Evolutionary conservation across 2,888 invertebrate species (phyloP), one percentile per base, ranked within the genome.

Genomic region (Drosophila diplacantha): DNA sequence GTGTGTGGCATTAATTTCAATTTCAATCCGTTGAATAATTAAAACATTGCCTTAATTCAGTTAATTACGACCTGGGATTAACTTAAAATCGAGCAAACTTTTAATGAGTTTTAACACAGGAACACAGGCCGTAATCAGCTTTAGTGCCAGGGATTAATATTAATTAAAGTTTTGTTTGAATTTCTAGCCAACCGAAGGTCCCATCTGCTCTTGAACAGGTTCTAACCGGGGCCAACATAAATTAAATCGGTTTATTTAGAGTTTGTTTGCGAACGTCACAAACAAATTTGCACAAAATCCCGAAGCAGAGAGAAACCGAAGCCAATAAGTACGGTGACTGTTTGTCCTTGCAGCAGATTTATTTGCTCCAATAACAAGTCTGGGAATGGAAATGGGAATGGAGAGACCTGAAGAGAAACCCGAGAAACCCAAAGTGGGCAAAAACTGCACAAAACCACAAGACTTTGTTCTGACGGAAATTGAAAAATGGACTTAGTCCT

Each of bases 111-210:
- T 38, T 5, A 18, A 14, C 29, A 22, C 60, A 14, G 52, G 31
- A 20, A 8, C 14, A 51, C 34, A 47, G 29, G 39, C 62, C 62
- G 54, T 81, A 71, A 79, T 61, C 80, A 53, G 69, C 44, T 67
- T 66, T 31, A 55, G 56, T 54, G 32, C 29, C 8, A 7, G 6
- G 60, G 71, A 43, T 72, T 72, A 72, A 72, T 74, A 82, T 82
- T 82, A 80, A 77, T 80, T 80, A 80, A 82, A 77, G 75, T 80
- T 74, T 46, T 77, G 70, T 80, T 72, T 77, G 78, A 74, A 72
- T 80, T 80, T 41, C 63, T 29, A 4, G 50, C n/a, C 32, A 9
- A 9, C 35, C 16, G n/a, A 3, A 6, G 8, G 22, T 20, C 29
- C 18, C 58, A 59, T 32, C 59, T 59, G 29, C 16, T 20, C 26